Conservation (phyloP, 2,888 invertebrate species). For the Apamea sordens region DNA sequence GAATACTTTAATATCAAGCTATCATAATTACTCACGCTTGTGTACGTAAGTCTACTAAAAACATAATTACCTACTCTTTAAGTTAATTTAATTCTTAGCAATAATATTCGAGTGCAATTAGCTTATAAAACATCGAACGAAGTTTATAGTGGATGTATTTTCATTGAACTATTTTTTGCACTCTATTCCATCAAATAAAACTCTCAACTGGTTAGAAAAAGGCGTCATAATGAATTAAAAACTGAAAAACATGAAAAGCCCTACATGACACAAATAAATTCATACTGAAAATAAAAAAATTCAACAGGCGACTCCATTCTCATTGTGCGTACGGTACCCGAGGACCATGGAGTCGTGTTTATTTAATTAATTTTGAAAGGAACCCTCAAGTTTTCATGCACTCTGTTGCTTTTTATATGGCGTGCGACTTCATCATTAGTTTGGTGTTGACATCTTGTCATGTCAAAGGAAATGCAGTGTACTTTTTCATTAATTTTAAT, state of each 20-base stretch:
- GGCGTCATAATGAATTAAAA: constrained; percentile 8
- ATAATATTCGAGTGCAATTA: not conserved
- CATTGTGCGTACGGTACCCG: constrained; percentile 14
- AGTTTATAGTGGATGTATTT: not conserved
- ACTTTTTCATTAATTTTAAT: constrained; percentile 68
- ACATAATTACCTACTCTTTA: not conserved
- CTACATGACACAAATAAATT: constrained; percentile 31
- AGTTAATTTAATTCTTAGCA: not conserved
- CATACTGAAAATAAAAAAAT: constrained; percentile 5
- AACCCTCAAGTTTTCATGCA: constrained; percentile 40
- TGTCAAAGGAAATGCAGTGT: constrained; percentile 46
- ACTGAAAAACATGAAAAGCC: constrained; percentile 7
- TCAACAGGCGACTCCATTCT: constrained; percentile 31
- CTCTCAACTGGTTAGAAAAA: not conserved
- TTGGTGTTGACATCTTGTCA: constrained; percentile 39
- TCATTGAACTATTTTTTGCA: not conserved
- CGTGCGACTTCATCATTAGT: constrained; percentile 58
- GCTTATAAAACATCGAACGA: not conserved
- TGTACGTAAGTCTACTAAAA: not conserved
- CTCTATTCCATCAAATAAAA: not conserved
- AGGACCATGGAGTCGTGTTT: constrained; percentile 39
- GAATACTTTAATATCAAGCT: too few relatives aligned
- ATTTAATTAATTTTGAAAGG: constrained; percentile 61
- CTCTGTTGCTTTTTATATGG: constrained; percentile 44
- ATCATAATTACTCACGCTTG: not conserved